These are phyloP conservation scores for Thryonomys swinderianus DNA, from an alignment of 2,113 vertebrate species.

Conservation along the genomic window DNA sequence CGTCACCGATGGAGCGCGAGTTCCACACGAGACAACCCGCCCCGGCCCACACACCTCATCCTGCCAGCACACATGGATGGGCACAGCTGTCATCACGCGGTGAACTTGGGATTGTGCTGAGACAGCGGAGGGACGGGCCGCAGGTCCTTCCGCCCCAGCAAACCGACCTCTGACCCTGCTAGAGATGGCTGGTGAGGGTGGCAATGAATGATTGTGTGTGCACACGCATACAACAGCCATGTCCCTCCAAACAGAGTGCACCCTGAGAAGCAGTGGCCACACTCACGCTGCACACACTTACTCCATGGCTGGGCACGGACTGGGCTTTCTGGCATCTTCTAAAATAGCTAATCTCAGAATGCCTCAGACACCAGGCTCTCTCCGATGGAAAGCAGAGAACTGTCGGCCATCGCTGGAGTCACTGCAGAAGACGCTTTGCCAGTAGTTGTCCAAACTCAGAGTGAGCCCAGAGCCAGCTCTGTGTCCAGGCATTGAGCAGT, in stretches of 20 bases:
- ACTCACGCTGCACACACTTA: background rate
- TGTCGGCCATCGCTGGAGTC: background rate
- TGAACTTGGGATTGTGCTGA: background rate
- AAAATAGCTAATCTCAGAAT: constrained; percentile 44
- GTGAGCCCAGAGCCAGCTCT: background rate
- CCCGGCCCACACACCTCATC: background rate
- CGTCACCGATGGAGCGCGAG: background rate
- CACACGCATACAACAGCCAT: too few relatives aligned
- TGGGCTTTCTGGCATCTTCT: background rate
- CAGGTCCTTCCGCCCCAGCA: background rate
- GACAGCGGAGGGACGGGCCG: background rate
- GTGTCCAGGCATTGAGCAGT: background rate
- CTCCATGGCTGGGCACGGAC: background rate
- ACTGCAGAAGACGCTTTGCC: background rate
- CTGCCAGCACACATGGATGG: background rate
- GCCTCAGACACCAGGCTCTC: background rate
- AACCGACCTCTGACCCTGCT: background rate
- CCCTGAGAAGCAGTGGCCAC: background rate
- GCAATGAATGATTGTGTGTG: background rate
- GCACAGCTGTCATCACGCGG: background rate
- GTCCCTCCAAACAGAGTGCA: background rate
- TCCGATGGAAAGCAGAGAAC: background rate
- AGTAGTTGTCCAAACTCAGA: background rate
- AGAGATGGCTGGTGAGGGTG: background rate
- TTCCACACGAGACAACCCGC: too few relatives aligned